Evolutionary conservation across 2,113 vertebrate genomes (phyloP).

Genomic region (Tragelaphus buxtoni): DNA sequence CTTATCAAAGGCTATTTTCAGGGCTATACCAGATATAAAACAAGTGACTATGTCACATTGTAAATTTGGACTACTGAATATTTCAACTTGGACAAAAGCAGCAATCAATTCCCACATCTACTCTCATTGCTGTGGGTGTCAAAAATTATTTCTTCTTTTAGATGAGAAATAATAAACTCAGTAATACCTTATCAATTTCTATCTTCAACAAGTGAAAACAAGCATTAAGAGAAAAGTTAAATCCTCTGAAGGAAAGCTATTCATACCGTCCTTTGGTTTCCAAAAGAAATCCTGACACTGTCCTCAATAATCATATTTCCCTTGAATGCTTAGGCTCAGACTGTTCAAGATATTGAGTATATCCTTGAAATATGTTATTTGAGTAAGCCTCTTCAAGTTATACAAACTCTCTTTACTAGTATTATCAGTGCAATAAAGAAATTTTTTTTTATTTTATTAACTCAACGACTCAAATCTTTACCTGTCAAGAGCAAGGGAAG

Average conservation of each 20-base stretch:
- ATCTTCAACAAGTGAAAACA: background rate
- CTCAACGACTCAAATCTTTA: background rate
- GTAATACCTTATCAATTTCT: background rate
- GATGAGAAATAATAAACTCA: slow-evolving; percentile 28
- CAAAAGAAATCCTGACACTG: background rate
- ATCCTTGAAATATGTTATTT: background rate
- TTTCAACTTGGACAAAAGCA: background rate
- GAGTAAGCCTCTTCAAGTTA: background rate
- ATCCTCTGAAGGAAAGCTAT: background rate
- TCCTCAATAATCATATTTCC: background rate
- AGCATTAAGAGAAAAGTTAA: background rate
- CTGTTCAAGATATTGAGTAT: background rate
- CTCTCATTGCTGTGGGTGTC: background rate
- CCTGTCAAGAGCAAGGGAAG: background rate
- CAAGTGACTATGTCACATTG: background rate
- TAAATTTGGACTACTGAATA: background rate
- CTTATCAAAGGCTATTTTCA: background rate
- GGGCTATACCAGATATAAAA: background rate
- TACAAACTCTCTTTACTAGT: background rate
- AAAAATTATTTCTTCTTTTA: background rate
- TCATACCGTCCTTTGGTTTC: background rate
- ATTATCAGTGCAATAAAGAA: background rate
- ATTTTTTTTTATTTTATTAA: background rate
- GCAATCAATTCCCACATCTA: background rate
- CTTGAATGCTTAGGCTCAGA: background rate